Conservation (phyloP, 1,140 invertebrate genomes). For the Probaryconus sp. region DNA sequence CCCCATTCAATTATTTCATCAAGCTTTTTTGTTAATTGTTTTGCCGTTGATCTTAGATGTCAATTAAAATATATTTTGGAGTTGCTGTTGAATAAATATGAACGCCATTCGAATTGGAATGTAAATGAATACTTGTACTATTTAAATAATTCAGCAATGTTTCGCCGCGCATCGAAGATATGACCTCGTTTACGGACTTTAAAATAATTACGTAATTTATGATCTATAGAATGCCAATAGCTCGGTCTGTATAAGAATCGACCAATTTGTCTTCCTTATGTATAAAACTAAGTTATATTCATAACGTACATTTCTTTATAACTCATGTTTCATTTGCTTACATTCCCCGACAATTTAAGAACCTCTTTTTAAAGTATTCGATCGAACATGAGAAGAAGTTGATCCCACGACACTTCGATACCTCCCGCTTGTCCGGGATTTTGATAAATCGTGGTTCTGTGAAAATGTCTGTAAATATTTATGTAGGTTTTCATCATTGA, state of each 20-base stretch:
- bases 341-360: background rate
- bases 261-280: conserved; percentile 20
- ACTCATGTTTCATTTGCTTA: background rate
- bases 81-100: conserved; percentile 14
- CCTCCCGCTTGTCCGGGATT: too few species aligned
- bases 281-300: conserved; percentile 27
- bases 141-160: conserved; percentile 33
- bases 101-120: conserved; percentile 12
- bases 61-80: conserved; percentile 1
- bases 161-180: conserved; percentile 9
- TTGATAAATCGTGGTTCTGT: too few species aligned
- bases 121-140: conserved; percentile 24
- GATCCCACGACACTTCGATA: background rate
- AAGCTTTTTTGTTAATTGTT: too few species aligned
- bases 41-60: too few species aligned
- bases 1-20: too few species aligned
- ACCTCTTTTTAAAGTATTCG: background rate
- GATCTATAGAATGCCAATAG: conserved; percentile 25
- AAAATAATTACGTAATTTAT: conserved; percentile 39
- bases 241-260: conserved; percentile 22
- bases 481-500: too few species aligned
- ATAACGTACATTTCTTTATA: conserved; percentile 7
- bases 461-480: too few species aligned
- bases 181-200: conserved; percentile 33
- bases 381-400: background rate